Percentiles rank a stretch among this genome's conserved stretches.
Evolutionary conservation across 2,797 vertebrate genomes (phyloP).

Genomic region (Poeciliopsis paucimaculata): DNA sequence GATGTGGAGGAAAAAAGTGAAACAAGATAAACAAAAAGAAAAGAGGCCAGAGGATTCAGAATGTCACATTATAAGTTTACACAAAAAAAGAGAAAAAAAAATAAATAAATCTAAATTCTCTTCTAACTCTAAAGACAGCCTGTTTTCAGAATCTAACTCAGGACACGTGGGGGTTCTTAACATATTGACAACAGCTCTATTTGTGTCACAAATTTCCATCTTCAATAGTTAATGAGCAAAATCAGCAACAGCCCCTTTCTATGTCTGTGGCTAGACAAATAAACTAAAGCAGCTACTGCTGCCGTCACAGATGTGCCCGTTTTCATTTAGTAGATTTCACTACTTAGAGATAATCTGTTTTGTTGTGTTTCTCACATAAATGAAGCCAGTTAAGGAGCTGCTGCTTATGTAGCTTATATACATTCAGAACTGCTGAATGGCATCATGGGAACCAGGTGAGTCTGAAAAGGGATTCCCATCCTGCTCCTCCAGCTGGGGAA

Average conservation of each 20-base stretch:
- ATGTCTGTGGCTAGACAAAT: neutral
- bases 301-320: neutral
- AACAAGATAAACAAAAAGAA: neutral
- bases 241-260: neutral
- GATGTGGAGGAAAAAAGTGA: neutral
- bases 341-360: neutral
- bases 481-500: neutral
- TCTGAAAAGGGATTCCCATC: neutral
- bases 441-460: neutral
- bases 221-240: neutral
- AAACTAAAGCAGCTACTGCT: neutral
- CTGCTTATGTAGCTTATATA: neutral
- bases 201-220: slow-evolving; percentile 2
- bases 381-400: neutral
- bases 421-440: neutral
- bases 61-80: neutral
- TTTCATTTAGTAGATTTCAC: neutral
- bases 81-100: neutral
- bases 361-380: neutral
- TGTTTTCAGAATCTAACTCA: neutral
- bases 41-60: slow-evolving; percentile 19
- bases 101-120: neutral
- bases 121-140: neutral
- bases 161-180: neutral
- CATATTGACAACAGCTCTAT: neutral